phyloP scores from a whole-genome alignment of 2,888 invertebrate genomes.

The Diabrotica balteata region DNA sequence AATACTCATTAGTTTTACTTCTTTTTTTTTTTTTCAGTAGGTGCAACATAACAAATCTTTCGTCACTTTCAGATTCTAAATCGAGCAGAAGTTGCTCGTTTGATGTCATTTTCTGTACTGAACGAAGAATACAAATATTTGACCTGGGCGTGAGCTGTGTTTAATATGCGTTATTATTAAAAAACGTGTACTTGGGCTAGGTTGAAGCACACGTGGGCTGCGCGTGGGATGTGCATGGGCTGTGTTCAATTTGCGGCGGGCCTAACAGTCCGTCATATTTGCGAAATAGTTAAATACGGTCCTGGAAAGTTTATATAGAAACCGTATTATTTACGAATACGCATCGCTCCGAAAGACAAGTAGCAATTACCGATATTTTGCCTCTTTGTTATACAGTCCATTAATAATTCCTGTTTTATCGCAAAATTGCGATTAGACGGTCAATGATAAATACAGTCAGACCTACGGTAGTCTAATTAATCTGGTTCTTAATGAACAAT shows the following conservation, averaged over 20 bases:
- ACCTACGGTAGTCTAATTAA: slow-evolving; percentile 9
- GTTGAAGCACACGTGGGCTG: too few species aligned
- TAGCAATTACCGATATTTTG: slow-evolving; percentile 7
- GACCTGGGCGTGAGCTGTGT: too few species aligned
- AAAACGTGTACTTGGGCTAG: too few species aligned
- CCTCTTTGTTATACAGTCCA: background rate
- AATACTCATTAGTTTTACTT: slow-evolving; percentile 20
- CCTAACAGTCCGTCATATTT: too few species aligned
- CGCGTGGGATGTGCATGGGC: too few species aligned
- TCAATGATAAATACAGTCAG: slow-evolving; percentile 5
- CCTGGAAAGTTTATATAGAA: too few species aligned
- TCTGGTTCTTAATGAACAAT: background rate
- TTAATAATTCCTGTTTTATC: slow-evolving; percentile 1
- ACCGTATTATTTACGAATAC: slow-evolving; percentile 10
- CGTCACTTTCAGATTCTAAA: slow-evolving; percentile 7
- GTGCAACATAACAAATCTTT: background rate
- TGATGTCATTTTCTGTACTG: background rate
- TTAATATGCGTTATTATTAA: too few species aligned
- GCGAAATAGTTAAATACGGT: too few species aligned
- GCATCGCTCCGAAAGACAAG: slow-evolving; percentile 10
- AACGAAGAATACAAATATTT: too few species aligned
- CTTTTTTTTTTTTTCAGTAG: slow-evolving; percentile 11
- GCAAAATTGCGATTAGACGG: slow-evolving; percentile 7
- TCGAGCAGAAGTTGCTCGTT: slow-evolving; percentile 5
- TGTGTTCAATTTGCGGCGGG: too few species aligned